Evolutionary conservation across 30 jellyfish, hydroid and myxozoan genomes (phyloP), one percentile per base, ranked within the genome.

Genomic region (Nemopilema nomurai): DNA sequence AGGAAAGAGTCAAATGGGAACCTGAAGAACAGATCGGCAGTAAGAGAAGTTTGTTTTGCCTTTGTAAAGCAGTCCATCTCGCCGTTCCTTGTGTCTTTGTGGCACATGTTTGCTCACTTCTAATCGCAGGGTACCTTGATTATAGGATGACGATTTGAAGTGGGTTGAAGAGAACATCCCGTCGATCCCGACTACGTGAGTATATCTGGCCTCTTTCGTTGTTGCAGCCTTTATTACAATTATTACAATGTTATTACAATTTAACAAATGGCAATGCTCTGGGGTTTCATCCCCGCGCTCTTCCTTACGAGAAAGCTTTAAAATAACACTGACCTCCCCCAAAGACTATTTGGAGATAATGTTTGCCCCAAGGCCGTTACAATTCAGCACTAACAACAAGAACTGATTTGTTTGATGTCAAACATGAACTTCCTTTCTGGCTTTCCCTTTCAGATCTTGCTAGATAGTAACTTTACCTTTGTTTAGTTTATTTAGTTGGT

Each of bases 121-220:
- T 71, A 25, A 71, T 16, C 16, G 71, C 9, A 17, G 7, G 30
- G 6, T 79, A 19, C 52, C 51, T 30, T 33, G 28, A 19, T 17
- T 25, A 16, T 29, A 91, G 98, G 98, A 91, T 51, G 98, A 91
- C 76, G 98, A 91, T 81, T 77, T 91, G 64, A 91, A 77, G 76
- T 91, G 98, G 98, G 98, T 91, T 25, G 98, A 91, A 91, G 98
- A 91, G 65, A 86, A 91, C 72, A 86, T 91, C 22, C 98, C 98
- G 16, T 91, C 98, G 3, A 94, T 91, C 73, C 98, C 98, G 19
- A 27, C 96, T 28, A 86, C 98, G 98, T 91, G 76, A 80, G 92
- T 28, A 18, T 67, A 67, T 20, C 1, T 67, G 19, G 21, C 28
- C 76, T 1, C 0, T 23, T 6, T 0, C 20, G 16, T 24, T 13